Base-by-base conservation (phyloP, 1,140 invertebrate genomes). In the Ganaspis sp. region DNA sequence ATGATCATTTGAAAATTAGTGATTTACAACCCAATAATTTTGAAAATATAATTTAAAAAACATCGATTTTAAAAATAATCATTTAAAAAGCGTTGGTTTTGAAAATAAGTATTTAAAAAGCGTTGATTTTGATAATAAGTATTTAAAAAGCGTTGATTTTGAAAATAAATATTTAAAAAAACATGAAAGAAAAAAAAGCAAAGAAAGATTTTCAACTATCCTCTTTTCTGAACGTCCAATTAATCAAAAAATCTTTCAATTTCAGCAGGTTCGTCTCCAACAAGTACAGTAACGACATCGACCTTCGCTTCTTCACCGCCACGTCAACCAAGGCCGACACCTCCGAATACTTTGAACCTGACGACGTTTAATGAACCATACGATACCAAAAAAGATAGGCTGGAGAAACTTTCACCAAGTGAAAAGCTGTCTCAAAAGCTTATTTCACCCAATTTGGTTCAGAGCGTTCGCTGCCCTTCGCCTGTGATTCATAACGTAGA, bases 341-440 rank as follows among this genome's bases (percentile, higher is more conserved):
- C 95, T 79, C 96, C 96, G 5, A 96, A 96, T 85, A 96, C 96
- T 17, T 89, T 96, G 77, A 96, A 96, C 90, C 92, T 96, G 73
- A 93, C 88, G 40, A 90, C 86, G 4, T 91, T 91, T 79, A 91
- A 91, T 76, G 90, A 91, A 72, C 90, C 90, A 1, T 64, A 90
- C 73, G 88, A 89, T 64, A 38, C 76, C 4, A 85, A 86, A 70
- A 88, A 87, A 69, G 84, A 86, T 23, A 84, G 81, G 17, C 81
- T 84, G 38, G 85, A 87, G 19, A 85, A 87, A 40, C 85, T 88
- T 29, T 90, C 87, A 29, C 84, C 90, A 11, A 79, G 74, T 53
- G 89, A 91, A 53, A 90, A 89, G 73, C 75, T 90, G 8, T 89
- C 87, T 26, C 89, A 90, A 71, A 88, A 89, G 70, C 77, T 91